Percentiles rank a stretch among this genome's conserved stretches.
These are phyloP conservation scores for Acronicta psi DNA, from an alignment of 2,888 invertebrate species.

Conservation along the genomic window DNA sequence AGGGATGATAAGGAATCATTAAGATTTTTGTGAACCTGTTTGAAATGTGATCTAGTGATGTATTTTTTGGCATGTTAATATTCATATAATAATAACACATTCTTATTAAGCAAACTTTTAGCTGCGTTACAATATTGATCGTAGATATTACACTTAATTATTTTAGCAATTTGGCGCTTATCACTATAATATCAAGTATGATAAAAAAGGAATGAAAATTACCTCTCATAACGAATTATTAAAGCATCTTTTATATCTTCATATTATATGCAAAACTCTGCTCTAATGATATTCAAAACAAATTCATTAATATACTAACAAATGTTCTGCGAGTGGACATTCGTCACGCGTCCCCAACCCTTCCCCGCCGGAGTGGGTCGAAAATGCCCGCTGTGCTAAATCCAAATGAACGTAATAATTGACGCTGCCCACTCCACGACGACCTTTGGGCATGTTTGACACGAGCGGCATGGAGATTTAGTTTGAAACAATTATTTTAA, in stretches of 20 bases:
- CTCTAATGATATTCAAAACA: slow-evolving; percentile 54
- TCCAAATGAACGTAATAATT: slow-evolving; percentile 89
- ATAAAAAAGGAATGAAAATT: too few relatives aligned
- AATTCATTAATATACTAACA: slow-evolving; percentile 73
- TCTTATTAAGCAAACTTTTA: too few relatives aligned
- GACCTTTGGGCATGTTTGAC: slow-evolving; percentile 64
- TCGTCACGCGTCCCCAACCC: slow-evolving; percentile 81
- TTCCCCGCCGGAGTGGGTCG: slow-evolving; percentile 69
- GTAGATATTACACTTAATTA: too few relatives aligned
- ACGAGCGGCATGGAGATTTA: slow-evolving; percentile 56
- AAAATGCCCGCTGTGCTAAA: slow-evolving; percentile 81
- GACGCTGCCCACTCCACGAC: slow-evolving; percentile 71
- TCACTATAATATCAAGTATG: too few relatives aligned
- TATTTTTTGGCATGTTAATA: too few relatives aligned
- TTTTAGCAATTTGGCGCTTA: too few relatives aligned
- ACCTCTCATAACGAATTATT: not conserved
- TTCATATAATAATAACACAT: too few relatives aligned
- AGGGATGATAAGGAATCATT: too few relatives aligned
- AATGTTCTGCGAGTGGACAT: slow-evolving; percentile 75
- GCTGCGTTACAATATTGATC: too few relatives aligned
- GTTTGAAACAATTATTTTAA: slow-evolving; percentile 16
- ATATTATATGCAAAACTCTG: not conserved
- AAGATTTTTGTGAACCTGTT: too few relatives aligned
- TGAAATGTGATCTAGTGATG: too few relatives aligned
- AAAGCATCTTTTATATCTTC: not conserved